phyloP scores from a whole-genome alignment of 2,888 invertebrate species.

The Clanis bilineata region DNA sequence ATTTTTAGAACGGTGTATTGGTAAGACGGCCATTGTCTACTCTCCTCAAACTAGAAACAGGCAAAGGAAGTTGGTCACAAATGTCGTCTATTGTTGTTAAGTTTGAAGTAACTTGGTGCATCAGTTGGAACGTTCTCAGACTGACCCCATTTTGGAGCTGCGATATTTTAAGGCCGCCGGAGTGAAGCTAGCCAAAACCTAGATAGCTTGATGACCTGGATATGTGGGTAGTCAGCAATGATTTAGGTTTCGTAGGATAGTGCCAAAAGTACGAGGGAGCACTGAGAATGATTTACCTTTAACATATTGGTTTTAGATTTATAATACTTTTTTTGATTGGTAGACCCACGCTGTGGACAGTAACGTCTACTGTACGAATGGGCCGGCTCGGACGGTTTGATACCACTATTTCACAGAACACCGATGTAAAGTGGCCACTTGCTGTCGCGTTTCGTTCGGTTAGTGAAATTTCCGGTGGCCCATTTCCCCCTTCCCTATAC shows the following conservation, averaged over 20 bases:
- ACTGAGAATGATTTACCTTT: too few relatives aligned
- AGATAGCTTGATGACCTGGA: not conserved
- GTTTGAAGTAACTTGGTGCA: not conserved
- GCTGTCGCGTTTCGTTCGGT: too few relatives aligned
- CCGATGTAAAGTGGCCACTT: too few relatives aligned
- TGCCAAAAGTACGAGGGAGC: too few relatives aligned
- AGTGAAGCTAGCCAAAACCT: not conserved
- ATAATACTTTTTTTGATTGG: too few relatives aligned
- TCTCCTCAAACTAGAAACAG: not conserved
- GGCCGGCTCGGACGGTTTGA: too few relatives aligned
- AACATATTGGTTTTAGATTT: too few relatives aligned
- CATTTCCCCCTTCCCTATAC: too few relatives aligned
- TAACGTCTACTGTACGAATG: too few relatives aligned
- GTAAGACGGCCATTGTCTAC: not conserved
- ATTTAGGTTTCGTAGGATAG: not conserved
- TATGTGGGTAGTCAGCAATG: not conserved
- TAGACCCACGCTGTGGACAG: too few relatives aligned
- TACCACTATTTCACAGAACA: too few relatives aligned
- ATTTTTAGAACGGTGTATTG: not conserved
- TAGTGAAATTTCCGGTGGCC: too few relatives aligned
- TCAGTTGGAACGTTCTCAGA: not conserved
- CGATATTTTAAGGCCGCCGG: constrained; percentile 1
- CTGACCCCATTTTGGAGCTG: not conserved
- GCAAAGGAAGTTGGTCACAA: not conserved
- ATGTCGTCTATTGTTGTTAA: constrained; percentile 2